Evolutionary conservation across 1,140 invertebrate species (phyloP), one percentile per base, ranked within the genome.

Genomic region (Pseudomyrmex sp.): DNA sequence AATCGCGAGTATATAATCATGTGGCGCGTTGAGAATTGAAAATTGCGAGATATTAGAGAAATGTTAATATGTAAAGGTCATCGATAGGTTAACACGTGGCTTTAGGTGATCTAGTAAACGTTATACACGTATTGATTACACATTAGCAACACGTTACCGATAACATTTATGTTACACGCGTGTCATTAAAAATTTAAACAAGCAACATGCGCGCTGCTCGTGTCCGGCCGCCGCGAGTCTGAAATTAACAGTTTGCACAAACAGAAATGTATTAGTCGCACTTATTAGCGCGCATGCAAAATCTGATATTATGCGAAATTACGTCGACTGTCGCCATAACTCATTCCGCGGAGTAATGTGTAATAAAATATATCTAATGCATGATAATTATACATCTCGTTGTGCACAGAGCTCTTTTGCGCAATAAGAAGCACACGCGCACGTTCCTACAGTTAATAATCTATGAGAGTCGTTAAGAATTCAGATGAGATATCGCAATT

Each of bases 401-500:
- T 46, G 35, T 35, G 7, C 35, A 7, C 35, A 35, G 35, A 35
- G 35, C 5, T 35, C 35, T 20, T n/a, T 20, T 65, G 62, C 44
- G 76, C 23, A 44, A 72, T 50, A 72, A 80, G 72, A 77, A 80
- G 8, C 13, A 23, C 12, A 59, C 26, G 54, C 65, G 58, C 18
- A 26, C 76, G 18, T 20, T 80, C 56, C 54, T 35, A 18, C 54
- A 50, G 52, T 56, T 70, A 70, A 80, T 72, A 61, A 70, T 80
- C 72, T 73, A 44, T 56, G 82, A 59, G 63, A 87, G 70, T 88
- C 61, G 85, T 79, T 70, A 59, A 70, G 69, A 59, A 77, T 88
- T 88, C 76, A 77, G 79, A 87, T 87, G 63, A 84, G 75, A 61
- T 88, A 87, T 87, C 86, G 69, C 63, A 46, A 46, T 48, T 72